Evolutionary conservation across 2,113 vertebrate species (phyloP), one percentile per base, ranked within the genome.

Genomic region (Poeciliopsis occidentalis): DNA sequence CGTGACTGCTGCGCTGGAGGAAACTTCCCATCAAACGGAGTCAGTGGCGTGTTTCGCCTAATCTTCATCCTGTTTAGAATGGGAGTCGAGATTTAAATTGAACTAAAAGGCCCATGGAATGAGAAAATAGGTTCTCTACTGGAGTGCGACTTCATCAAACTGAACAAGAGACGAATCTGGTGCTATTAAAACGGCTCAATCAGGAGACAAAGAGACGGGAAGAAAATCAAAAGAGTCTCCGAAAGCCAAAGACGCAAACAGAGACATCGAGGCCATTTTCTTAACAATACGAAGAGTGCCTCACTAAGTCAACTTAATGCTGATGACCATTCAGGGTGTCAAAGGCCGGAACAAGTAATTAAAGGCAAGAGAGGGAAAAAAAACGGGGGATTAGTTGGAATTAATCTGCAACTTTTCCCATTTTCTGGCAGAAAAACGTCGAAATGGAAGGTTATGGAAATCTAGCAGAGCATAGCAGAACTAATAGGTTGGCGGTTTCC

Each of bases 321-420:
- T 71, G 83, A 82, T 77, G 81, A 87, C 88, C 87, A 76, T 85
- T 89, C 63, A 84, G 41, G 29, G 63, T 86, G 89, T 92, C 90
- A 85, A 75, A 77, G 75, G 83, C 79, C 76, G 69, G 78, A 89
- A 90, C 80, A 91, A 89, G 88, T 88, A 81, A 90, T 94, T 91
- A 92, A 90, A 92, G 79, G 79, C 87, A 80, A 90, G 80, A 91
- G 79, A 86, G 17, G 44, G 17, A 11, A 83, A 88, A 87, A 83
- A 89, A 90, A 84, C 73, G 60, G 37, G 72, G 78, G 89, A 91
- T 93, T 92, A 92, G 75, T 78, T 91, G 0, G 47, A 91, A 92
- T 92, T 87, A 93, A 92, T 89, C 90, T 66, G 19, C 79, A 91
- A 88, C 87, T 87, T 92, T 85, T 79, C 88, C 80, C 87, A 92